Base-by-base conservation (phyloP, 2,113 vertebrate genomes). In the Psilopsiagon aurifrons region DNA sequence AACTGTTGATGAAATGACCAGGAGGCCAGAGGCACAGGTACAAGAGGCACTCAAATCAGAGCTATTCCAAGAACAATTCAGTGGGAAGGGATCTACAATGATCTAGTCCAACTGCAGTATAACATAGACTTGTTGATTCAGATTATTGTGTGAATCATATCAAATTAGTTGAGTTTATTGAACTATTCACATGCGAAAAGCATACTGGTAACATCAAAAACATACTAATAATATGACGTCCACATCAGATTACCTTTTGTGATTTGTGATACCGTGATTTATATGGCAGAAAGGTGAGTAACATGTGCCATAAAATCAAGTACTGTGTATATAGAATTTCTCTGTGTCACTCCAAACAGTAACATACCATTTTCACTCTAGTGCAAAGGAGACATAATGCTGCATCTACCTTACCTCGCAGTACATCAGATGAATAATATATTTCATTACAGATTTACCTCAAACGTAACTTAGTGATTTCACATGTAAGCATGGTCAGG, bases 381-480 rank as follows among this genome's bases (percentile, higher is more conserved):
- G 25, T 31, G 39, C 37, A 81, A 57, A 78, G 52, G 41, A 67
- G 37, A 75, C 59, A 49, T 52, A 74, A 51, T 51, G 55, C 33
- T 88, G 46, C 31, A 67, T 79, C 70, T 83, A 60, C 57, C 55
- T 79, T 64, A 71, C 49, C 66, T 88, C 83, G 49, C 51, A 59
- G 37, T 62, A 78, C 24, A 80, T 86, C 41, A 62, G 66, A 64
- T 59, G 29, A 55, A 78, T 39, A n/a, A 31, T 35, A 3, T 44
- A 28, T 76, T 80, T 81, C 23, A 66, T 59, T 79, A 69, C 15
- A 59, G 35, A 79, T 64, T 94, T 91, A 74, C 80, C 82, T 94
- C 87, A 94, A 74, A 52, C 86, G 87, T 96, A 89, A 81, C 91
- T 92, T 94, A 96, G 68, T 97, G 86, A 90, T 93, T 97, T 95